Conservation (phyloP, 2,797 vertebrate genomes). For the Pteropus rufus region DNA sequence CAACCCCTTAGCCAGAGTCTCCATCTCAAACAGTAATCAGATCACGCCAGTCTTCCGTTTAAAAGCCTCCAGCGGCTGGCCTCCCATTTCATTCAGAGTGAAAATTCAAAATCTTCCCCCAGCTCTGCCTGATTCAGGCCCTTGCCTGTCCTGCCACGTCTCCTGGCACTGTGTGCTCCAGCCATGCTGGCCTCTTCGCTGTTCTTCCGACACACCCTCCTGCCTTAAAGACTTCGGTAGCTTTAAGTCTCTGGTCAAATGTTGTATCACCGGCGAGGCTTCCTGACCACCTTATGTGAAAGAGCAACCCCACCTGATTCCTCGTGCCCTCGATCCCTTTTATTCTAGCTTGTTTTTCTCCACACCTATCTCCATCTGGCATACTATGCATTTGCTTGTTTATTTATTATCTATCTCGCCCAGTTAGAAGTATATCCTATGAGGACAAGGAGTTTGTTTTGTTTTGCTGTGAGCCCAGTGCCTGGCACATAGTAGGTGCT, state of each 20-base stretch:
- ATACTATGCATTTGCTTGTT: background rate
- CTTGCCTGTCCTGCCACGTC: background rate
- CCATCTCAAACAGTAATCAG: background rate
- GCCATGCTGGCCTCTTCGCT: background rate
- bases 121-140: background rate
- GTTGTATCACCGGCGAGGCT: background rate
- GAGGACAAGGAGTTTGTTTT: background rate
- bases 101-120: background rate
- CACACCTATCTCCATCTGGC: background rate
- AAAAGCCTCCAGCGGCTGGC: background rate
- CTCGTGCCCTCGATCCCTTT: background rate
- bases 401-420: background rate
- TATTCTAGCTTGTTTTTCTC: background rate
- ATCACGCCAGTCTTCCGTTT: background rate
- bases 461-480: background rate
- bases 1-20: background rate
- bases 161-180: background rate
- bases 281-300: background rate
- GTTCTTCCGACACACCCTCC: background rate
- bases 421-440: background rate
- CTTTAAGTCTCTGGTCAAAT: background rate
- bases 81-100: background rate
- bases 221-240: fast-evolving
- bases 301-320: background rate
- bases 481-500: background rate